A percentile compares a stretch with the other conserved stretches of the same genome.
phyloP scores from a whole-genome alignment of 1,140 invertebrate genomes.

The Drosophila azteca region DNA sequence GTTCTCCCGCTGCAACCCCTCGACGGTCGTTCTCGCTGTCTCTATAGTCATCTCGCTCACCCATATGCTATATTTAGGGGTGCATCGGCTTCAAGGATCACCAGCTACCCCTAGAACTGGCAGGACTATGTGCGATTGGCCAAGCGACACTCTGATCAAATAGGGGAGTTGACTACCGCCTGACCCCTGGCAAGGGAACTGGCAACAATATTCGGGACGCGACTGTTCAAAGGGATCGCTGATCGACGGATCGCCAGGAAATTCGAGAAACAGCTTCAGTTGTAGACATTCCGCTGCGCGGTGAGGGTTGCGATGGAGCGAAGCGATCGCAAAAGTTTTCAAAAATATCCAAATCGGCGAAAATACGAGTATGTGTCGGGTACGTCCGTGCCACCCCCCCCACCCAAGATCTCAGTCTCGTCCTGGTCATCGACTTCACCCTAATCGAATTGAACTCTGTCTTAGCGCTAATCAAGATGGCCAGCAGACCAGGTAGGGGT shows the following conservation, averaged over 20 bases:
- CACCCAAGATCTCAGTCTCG: background rate
- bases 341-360: too few relatives aligned
- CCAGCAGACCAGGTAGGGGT: conserved; percentile 7
- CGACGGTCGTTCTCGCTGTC: too few relatives aligned
- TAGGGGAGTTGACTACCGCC: conserved; percentile 47
- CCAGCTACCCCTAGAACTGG: conserved; percentile 37
- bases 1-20: background rate
- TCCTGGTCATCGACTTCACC: conserved; percentile 1
- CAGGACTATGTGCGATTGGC: conserved; percentile 40
- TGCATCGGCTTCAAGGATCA: conserved; percentile 23
- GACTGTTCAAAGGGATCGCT: conserved; percentile 36
- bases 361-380: too few relatives aligned
- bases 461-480: conserved; percentile 52
- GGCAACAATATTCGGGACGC: conserved; percentile 47
- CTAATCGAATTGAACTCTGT: conserved; percentile 65
- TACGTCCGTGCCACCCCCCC: background rate
- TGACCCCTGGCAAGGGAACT: conserved; percentile 41
- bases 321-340: background rate
- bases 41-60: conserved; percentile 37
- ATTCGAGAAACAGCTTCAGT: conserved; percentile 32
- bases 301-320: conserved; percentile 5
- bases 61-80: background rate
- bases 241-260: conserved; percentile 1
- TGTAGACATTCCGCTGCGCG: conserved; percentile 23
- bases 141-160: conserved; percentile 57